Percentiles rank a stretch among this genome's conserved stretches.
phyloP scores from a whole-genome alignment of 53 echinoderm and acorn worm species.

The Holothuria scabra region DNA sequence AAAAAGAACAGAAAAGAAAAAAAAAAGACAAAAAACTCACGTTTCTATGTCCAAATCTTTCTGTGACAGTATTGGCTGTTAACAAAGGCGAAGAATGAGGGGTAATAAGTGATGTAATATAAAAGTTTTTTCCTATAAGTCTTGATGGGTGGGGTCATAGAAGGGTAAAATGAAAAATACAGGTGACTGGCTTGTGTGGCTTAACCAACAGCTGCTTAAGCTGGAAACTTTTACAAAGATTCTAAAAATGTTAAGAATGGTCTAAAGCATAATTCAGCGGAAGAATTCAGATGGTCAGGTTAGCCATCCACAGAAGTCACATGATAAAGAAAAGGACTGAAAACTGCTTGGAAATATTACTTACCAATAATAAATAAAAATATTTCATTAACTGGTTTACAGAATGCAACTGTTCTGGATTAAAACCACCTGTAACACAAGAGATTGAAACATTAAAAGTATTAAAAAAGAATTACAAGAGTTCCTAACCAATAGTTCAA shows the following conservation, averaged over 20 bases:
- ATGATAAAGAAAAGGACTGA: not conserved
- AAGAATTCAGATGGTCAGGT: too few relatives aligned
- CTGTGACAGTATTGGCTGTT: constrained; percentile 53
- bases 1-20: not conserved
- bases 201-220: too few relatives aligned
- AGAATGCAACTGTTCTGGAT: constrained; percentile 58
- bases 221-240: too few relatives aligned
- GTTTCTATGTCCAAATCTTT: constrained; percentile 57
- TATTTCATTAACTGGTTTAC: constrained; percentile 68
- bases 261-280: too few relatives aligned
- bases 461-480: not conserved
- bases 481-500: too few relatives aligned
- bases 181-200: too few relatives aligned
- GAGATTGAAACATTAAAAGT: not conserved
- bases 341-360: constrained; percentile 24
- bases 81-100: not conserved
- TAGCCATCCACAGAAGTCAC: too few relatives aligned
- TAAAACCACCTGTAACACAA: constrained; percentile 16
- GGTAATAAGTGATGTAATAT: too few relatives aligned
- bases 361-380: constrained; percentile 73
- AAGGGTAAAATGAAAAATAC: too few relatives aligned
- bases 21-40: constrained; percentile 27
- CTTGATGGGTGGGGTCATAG: too few relatives aligned
- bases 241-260: too few relatives aligned
- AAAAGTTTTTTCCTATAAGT: too few relatives aligned